Evolutionary conservation across 2,888 invertebrate genomes (phyloP).

Genomic region (Diplazon laetatorius): DNA sequence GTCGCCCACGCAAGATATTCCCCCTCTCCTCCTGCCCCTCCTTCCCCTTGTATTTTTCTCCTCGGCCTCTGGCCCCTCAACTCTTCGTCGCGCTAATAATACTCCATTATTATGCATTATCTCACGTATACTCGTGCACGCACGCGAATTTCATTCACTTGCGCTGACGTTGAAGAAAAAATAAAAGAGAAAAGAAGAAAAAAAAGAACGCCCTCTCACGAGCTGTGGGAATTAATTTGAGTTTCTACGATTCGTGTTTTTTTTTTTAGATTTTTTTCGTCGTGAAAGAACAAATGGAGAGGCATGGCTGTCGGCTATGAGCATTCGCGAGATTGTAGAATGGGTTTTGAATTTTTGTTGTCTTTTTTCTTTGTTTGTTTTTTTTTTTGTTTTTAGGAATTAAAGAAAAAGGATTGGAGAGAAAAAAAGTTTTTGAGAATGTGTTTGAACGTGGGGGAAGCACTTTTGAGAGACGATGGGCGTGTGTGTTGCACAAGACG

Average conservation of each 20-base stretch:
- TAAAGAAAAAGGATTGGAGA: not conserved
- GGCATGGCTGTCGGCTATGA: no score
- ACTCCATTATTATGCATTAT: slow-evolving; percentile 59
- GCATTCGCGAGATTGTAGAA: no score
- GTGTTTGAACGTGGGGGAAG: not conserved
- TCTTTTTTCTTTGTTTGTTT: no score
- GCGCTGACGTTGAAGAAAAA: slow-evolving; percentile 2
- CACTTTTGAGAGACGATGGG: slow-evolving; percentile 35
- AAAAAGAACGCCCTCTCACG: no score
- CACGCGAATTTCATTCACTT: slow-evolving; percentile 56
- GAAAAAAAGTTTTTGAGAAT: no score
- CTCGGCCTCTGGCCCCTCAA: not conserved
- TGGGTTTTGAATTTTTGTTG: no score
- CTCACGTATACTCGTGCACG: slow-evolving; percentile 17
- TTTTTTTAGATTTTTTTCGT: not conserved
- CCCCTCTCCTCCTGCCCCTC: not conserved
- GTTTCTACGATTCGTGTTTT: not conserved
- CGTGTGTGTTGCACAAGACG: slow-evolving; percentile 53
- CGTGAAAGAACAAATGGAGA: not conserved
- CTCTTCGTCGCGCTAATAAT: slow-evolving; percentile 59
- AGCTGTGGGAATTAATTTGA: not conserved
- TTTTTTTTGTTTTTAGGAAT: not conserved
- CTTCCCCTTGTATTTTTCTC: not conserved
- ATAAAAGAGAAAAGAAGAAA: no score
- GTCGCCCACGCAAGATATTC: slow-evolving; percentile 45